Evolutionary conservation across 2,888 invertebrate species (phyloP).

Genomic region (Tetragnatha montana): DNA sequence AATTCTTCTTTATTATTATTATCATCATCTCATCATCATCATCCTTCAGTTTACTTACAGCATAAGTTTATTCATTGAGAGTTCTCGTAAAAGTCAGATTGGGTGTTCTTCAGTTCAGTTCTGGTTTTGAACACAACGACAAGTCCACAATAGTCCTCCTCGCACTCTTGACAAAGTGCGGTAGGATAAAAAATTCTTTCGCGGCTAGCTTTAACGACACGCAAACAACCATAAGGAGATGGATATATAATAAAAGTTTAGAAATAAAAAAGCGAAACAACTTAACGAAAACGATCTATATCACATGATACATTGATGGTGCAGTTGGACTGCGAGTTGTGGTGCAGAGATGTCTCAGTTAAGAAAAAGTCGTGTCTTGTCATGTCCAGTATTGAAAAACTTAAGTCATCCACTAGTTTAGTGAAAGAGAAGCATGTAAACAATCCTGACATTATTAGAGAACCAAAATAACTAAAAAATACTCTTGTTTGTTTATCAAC

Average conservation of each 20-base stretch:
- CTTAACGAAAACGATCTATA: conserved; percentile 68
- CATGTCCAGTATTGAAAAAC: neutral
- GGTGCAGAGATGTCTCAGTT: conserved; percentile 28
- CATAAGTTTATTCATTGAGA: neutral
- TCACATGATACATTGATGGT: conserved; percentile 66
- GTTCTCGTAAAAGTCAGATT: neutral
- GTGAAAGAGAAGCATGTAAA: no score
- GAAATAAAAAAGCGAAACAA: conserved; percentile 60
- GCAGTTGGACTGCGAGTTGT: conserved; percentile 57
- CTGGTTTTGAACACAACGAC: neutral
- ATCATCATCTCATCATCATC: neutral
- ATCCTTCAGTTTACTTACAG: neutral
- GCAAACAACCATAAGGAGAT: conserved; percentile 48
- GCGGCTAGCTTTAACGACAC: conserved; percentile 54
- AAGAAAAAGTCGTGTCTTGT: neutral
- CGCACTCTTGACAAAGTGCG: conserved; percentile 8
- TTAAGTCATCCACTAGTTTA: no score
- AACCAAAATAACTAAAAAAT: no score
- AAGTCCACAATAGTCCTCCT: neutral
- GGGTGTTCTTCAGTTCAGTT: neutral
- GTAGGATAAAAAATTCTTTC: conserved; percentile 27
- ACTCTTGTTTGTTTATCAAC: no score
- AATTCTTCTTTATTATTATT: neutral
- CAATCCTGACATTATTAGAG: no score
- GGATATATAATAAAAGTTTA: conserved; percentile 59